Base-by-base conservation (phyloP, 2,888 invertebrate genomes). In the Lasioglossum zephyrum region DNA sequence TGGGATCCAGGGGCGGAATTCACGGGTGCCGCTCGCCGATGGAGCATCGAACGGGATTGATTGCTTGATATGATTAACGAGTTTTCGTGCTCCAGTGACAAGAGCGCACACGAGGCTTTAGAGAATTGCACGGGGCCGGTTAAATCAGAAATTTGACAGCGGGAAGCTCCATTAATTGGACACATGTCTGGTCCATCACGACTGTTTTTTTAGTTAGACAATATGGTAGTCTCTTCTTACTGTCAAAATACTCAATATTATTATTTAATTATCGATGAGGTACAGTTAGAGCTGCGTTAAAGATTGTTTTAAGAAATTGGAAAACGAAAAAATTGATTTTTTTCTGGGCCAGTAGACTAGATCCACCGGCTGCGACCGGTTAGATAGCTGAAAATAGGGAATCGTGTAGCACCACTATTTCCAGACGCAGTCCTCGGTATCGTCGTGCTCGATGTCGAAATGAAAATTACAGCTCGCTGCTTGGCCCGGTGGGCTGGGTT, bases 21-120 rank as follows among this genome's bases (percentile, higher is more conserved):
- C 63, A 63, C 63, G 63, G 31, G 31, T 53, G 22, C 22, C 22
- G 53, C 18, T 53, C 26, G 75, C 26, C 36, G 80, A 11, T 69
- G 18, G 44, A 26, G 79, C 8, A 31, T 44, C 31, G 63, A 63
- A 16, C 16, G 31, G 63, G n/a, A 63, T 63, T 63, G 63, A 63
- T 63, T 63, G 8, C 16, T 69, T 44, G 26, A 69, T 77, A 49
- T 41, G 75, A 80, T 81, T 80, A 80, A 75, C 81, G 75, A 76
- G 76, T 72, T 76, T 53, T 70, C 49, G 63, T 26, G 53, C 2
- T 49, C 5, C 13, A 13, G 13, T 5, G 39, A 60, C 36, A 13
- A 77, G 72, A 76, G 53, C 8, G 76, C 16, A 57, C 16, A 36
- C n/a, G n/a, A 57, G 22, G 53, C 22, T 53, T 76, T 57, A 9